phyloP scores from a whole-genome alignment of 2,888 invertebrate species.

The Poecilus cupreus region DNA sequence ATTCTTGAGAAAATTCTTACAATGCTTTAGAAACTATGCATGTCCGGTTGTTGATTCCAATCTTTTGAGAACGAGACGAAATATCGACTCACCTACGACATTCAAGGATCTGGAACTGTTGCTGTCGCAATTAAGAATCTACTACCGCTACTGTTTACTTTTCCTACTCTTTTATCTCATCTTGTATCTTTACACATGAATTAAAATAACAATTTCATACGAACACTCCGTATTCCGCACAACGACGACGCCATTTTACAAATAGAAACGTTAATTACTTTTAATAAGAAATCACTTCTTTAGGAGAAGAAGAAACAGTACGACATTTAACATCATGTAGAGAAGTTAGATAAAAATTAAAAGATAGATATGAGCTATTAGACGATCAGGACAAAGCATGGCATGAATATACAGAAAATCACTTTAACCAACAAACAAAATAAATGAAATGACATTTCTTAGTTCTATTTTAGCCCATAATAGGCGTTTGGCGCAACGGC shows the following conservation, averaged over 20 bases:
- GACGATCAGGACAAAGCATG: too few species aligned
- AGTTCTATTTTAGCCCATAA: too few species aligned
- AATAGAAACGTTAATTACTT: too few species aligned
- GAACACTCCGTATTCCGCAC: neutral
- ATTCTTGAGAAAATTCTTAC: constrained; percentile 48
- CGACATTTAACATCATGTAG: too few species aligned
- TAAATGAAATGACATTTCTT: too few species aligned
- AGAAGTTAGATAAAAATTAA: too few species aligned
- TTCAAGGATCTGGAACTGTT: constrained; percentile 37
- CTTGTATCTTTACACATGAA: constrained; percentile 28
- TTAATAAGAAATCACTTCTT: too few species aligned
- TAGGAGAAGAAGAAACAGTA: too few species aligned
- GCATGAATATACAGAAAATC: too few species aligned
- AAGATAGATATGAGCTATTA: too few species aligned
- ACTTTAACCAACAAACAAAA: too few species aligned
- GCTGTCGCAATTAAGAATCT: constrained; percentile 37
- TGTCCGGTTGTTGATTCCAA: constrained; percentile 49
- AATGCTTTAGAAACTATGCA: constrained; percentile 46
- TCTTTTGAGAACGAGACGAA: constrained; percentile 47
- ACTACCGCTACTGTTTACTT: constrained; percentile 14
- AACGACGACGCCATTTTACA: neutral
- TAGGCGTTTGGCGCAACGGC: too few species aligned
- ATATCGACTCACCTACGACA: constrained; percentile 42
- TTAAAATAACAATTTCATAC: constrained; percentile 29
- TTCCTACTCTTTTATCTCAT: neutral